These are phyloP conservation scores for Dasysyrphus albostriatus DNA, from an alignment of 2,888 invertebrate genomes.

Conservation along the genomic window DNA sequence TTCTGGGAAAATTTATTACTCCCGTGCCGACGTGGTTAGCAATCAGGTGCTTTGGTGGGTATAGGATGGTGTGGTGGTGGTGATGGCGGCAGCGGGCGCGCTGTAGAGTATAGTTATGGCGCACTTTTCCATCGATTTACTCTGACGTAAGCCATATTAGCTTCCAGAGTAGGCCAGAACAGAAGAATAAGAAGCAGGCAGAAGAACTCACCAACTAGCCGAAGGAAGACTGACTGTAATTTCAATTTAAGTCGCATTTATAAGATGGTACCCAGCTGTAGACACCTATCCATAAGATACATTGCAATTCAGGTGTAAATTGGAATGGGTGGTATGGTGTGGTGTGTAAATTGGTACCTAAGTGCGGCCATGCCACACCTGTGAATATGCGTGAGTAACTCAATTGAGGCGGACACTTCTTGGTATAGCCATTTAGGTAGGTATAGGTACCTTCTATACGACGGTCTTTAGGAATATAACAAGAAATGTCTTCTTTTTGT, in stretches of 20 bases:
- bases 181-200: not conserved
- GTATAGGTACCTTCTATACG: not conserved
- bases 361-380: conserved; percentile 52
- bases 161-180: not conserved
- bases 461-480: not conserved
- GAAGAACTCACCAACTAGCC: not conserved
- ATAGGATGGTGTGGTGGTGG: too few species aligned
- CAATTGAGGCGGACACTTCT: conserved; percentile 46
- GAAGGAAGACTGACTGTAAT: conserved; percentile 30
- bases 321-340: conserved; percentile 34
- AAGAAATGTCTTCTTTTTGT: not conserved
- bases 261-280: conserved; percentile 18
- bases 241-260: conserved; percentile 53
- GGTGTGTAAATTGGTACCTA: conserved; percentile 33
- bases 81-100: not conserved
- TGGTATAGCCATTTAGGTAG: not conserved
- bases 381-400: conserved; percentile 61
- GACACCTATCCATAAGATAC: conserved; percentile 25
- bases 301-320: conserved; percentile 44
- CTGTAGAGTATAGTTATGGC: conserved; percentile 5
- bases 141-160: conserved; percentile 44
- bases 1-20: conserved; percentile 68
- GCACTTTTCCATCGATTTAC: conserved; percentile 49
- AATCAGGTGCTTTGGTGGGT: conserved; percentile 57
- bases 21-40: conserved; percentile 50